Evolutionary conservation across 2,113 vertebrate species (phyloP).

Genomic region (Colaptes auratus): DNA sequence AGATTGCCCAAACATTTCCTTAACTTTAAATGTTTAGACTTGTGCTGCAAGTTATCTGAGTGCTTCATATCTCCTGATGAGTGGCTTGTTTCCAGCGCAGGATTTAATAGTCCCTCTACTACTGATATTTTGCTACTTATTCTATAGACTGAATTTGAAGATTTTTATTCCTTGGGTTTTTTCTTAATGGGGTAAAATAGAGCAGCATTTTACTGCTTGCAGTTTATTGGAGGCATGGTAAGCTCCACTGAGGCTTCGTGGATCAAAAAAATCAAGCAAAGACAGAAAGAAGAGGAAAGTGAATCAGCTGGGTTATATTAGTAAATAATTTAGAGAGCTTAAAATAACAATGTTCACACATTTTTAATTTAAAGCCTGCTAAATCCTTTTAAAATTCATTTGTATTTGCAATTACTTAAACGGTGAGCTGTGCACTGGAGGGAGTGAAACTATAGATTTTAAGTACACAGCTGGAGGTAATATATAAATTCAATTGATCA

Average conservation of each 20-base stretch:
- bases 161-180: not conserved
- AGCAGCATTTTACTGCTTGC: not conserved
- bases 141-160: not conserved
- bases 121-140: not conserved
- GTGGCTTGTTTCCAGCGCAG: not conserved
- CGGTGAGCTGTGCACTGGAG: conserved; percentile 66
- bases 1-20: not conserved
- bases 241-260: not conserved
- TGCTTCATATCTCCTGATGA: not conserved
- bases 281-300: conserved; percentile 10
- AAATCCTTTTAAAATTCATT: conserved; percentile 79
- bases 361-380: conserved; percentile 79
- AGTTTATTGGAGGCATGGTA: not conserved
- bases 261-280: conserved; percentile 50
- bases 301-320: conserved; percentile 62
- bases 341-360: conserved; percentile 75
- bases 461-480: conserved; percentile 79
- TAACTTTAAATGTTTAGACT: not conserved
- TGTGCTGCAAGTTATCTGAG: not conserved
- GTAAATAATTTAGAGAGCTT: conserved; percentile 76
- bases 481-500: conserved; percentile 86
- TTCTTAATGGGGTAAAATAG: conserved; percentile 10
- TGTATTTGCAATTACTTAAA: conserved; percentile 78
- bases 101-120: not conserved
- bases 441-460: conserved; percentile 80